These are phyloP conservation scores for Nannospalax galili DNA, from an alignment of 2,113 vertebrate genomes.

Conservation along the genomic window DNA sequence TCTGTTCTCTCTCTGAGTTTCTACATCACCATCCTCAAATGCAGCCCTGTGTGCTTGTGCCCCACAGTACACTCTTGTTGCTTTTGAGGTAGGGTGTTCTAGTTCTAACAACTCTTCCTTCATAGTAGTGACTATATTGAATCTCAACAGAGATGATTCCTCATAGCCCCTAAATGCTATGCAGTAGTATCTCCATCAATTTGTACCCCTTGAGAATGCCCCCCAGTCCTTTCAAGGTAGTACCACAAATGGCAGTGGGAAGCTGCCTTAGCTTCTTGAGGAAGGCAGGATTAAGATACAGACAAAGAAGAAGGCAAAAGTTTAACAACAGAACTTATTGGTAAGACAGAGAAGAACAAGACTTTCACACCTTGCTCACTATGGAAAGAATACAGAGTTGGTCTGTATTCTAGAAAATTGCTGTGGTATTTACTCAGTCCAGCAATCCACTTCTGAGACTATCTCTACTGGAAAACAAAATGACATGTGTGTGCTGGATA, in stretches of 20 bases:
- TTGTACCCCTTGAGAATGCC: not conserved
- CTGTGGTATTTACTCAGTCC: not conserved
- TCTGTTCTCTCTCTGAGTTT: not conserved
- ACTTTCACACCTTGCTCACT: not conserved
- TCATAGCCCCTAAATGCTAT: not conserved
- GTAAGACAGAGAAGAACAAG: not conserved
- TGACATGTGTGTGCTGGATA: too few species aligned
- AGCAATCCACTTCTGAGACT: not conserved
- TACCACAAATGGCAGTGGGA: rapidly evolving
- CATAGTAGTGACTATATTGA: too few species aligned
- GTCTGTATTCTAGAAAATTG: not conserved
- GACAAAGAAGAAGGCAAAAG: not conserved
- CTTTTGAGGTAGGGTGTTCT: not conserved
- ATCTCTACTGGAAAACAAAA: not conserved
- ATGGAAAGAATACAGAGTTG: not conserved
- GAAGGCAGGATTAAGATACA: not conserved
- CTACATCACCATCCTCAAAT: not conserved
- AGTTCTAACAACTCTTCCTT: not conserved
- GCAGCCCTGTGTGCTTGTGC: rapidly evolving
- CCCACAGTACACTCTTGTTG: not conserved
- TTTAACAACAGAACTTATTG: not conserved
- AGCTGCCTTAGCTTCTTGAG: not conserved
- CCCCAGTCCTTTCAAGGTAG: too few species aligned
- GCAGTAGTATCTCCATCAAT: not conserved
- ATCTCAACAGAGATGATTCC: not conserved